Percentiles rank a stretch among this genome's conserved stretches.
phyloP scores from a whole-genome alignment of 1,140 invertebrate genomes.

The Drosophila sulfurigaster region DNA sequence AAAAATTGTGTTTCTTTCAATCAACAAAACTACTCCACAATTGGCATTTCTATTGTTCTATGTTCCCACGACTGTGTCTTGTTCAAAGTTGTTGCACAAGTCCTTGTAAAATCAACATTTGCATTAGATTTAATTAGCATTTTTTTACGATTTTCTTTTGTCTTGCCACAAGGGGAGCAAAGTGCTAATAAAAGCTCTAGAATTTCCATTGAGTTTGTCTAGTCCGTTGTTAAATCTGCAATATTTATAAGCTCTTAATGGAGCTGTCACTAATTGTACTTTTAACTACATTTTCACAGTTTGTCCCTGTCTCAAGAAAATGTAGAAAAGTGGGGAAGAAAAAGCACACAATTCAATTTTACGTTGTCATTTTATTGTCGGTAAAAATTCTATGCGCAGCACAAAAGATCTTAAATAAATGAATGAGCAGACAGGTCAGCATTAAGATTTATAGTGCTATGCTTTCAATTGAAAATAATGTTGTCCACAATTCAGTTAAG shows the following conservation, averaged over 20 bases:
- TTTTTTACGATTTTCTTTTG: constrained; percentile 55
- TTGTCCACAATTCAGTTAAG: not conserved
- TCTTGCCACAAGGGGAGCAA: constrained; percentile 3
- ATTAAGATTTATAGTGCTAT: constrained; percentile 8
- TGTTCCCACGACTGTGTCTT: not conserved
- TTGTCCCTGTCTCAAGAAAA: constrained; percentile 6
- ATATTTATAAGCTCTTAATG: constrained; percentile 57
- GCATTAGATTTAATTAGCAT: constrained; percentile 71
- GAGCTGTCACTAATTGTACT: constrained; percentile 42
- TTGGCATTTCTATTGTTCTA: constrained; percentile 10
- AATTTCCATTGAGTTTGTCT: constrained; percentile 44
- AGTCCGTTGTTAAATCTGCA: constrained; percentile 36
- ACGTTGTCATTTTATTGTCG: constrained; percentile 54
- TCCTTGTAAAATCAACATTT: constrained; percentile 52
- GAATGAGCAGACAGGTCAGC: not conserved
- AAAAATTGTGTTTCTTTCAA: not conserved
- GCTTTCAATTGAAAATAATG: not conserved
- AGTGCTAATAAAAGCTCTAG: constrained; percentile 57
- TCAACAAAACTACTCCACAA: constrained; percentile 4
- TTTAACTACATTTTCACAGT: constrained; percentile 53
- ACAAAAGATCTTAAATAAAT: constrained; percentile 31
- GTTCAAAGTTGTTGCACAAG: constrained; percentile 7
- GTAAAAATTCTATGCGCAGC: constrained; percentile 17
- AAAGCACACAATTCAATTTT: constrained; percentile 61
- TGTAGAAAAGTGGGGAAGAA: constrained; percentile 2